Percentiles rank a stretch among this genome's conserved stretches.
Conservation (phyloP, 2,113 vertebrate genomes). For the Heptranchias perlo region DNA sequence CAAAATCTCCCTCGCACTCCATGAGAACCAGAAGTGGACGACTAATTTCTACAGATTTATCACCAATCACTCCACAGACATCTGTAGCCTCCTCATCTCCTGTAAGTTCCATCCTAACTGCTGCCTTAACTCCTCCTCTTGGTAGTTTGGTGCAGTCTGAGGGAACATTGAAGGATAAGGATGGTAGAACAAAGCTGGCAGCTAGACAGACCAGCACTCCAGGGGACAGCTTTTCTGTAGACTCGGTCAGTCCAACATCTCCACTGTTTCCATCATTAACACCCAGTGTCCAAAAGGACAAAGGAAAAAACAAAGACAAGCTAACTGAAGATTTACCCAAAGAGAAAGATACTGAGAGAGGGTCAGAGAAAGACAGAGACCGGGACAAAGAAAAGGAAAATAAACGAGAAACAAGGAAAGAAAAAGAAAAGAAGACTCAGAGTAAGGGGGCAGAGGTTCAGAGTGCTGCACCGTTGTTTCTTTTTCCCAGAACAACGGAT, state of each 20-base stretch:
- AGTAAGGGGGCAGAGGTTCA: constrained; percentile 58
- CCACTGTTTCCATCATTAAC: constrained; percentile 71
- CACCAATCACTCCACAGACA: constrained; percentile 59
- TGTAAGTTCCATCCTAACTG: constrained; percentile 78
- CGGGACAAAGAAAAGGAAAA: constrained; percentile 85
- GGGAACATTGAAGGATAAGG: constrained; percentile 28
- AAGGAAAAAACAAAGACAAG: constrained; percentile 60
- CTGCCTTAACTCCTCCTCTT: constrained; percentile 91
- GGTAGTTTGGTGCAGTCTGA: constrained; percentile 41
- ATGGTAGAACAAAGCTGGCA: constrained; percentile 48
- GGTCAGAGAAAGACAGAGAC: constrained; percentile 74
- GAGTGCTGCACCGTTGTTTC: constrained; percentile 56
- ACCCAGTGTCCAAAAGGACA: constrained; percentile 67
- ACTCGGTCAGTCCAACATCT: constrained; percentile 52
- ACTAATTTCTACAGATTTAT: constrained; percentile 68
- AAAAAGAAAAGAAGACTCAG: constrained; percentile 63
- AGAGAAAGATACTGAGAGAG: constrained; percentile 66
- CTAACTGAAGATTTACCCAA: constrained; percentile 61
- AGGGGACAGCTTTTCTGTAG: constrained; percentile 59
- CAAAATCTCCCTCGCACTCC: constrained; percentile 87
- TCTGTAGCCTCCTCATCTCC: constrained; percentile 73
- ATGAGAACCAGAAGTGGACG: constrained; percentile 94
- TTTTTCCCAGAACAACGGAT: constrained; percentile 55
- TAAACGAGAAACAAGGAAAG: constrained; percentile 77
- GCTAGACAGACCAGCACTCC: constrained; percentile 52